Base-by-base conservation (phyloP, 1,140 invertebrate species). In the Orius insidiosus region DNA sequence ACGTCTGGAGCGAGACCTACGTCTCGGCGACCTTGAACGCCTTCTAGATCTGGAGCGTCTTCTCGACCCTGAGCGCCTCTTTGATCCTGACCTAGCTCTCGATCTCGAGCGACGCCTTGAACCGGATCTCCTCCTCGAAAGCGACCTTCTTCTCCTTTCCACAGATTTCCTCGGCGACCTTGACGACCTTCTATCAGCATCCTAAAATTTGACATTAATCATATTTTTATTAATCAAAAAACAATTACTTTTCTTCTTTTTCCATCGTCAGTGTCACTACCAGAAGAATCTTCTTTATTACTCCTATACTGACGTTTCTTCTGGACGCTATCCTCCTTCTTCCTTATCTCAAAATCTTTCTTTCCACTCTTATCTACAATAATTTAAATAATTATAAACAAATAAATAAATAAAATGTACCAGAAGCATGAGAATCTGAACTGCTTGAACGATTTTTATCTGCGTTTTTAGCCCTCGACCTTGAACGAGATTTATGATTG, bases 261-360 rank as follows among this genome's bases (percentile, higher is more conserved):
- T 35, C 48, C 47, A 24, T 54, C 54, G 34, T 68, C 68, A 0
- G 67, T 68, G 32, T 70, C 68, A 50, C 63, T 69, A 14, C 66
- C 78, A 1, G 77, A 80, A 19, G 75, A 78, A 52, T 83, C 79
- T 36, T 83, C 80, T 56, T 86, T 86, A 41, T 85, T 86, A 40
- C 69, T 72, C 7, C 86, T 70, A 56, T 90, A 90, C 43, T 88
- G 85, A 16, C 86, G 66, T 53, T 83, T 83, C 34, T 80, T 80
- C 56, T 85, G 80, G 6, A 85, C 71, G 39, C 79, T 80, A 50
- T 81, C 73, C 55, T 82, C 80, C 53, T 81, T 83, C 52, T 76
- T 78, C 4, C 71, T 64, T 48, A 80, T 76, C 56, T 81, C 78
- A 58, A 81, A 80, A 52, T 75, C 71, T 19, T 70, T 71, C 47